Conservation (phyloP, 2,888 invertebrate genomes). For the Papilio protenor region DNA sequence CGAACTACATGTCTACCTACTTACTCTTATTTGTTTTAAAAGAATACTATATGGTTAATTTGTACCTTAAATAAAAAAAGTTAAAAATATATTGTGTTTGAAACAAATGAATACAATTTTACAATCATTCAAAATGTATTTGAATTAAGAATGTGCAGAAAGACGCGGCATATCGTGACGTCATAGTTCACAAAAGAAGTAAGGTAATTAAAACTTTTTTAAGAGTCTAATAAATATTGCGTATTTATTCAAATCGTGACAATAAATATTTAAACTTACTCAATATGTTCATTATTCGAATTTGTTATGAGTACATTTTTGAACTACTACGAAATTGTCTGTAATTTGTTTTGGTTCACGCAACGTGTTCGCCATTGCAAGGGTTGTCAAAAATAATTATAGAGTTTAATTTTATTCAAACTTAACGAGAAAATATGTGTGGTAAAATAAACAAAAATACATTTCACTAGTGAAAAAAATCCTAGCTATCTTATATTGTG, state of each 20-base stretch:
- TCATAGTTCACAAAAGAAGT: slow-evolving; percentile 26
- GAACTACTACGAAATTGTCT: slow-evolving; percentile 72
- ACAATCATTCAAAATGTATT: not conserved
- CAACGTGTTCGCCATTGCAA: not conserved
- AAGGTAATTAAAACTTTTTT: no score
- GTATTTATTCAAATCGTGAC: slow-evolving; percentile 56
- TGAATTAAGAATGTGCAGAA: not conserved
- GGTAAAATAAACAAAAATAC: not conserved
- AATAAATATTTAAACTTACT: slow-evolving; percentile 74
- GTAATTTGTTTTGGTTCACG: slow-evolving; percentile 67
- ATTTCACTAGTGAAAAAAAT: not conserved
- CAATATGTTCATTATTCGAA: slow-evolving; percentile 65
- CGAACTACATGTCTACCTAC: slow-evolving; percentile 50
- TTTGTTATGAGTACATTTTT: slow-evolving; percentile 64
- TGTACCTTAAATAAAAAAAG: slow-evolving; percentile 46
- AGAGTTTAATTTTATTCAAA: not conserved
- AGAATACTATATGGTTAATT: slow-evolving; percentile 52
- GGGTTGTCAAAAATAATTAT: slow-evolving; percentile 42
- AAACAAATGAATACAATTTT: not conserved
- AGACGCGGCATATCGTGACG: not conserved
- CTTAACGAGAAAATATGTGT: not conserved
- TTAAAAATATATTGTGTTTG: not conserved
- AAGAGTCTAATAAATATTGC: slow-evolving; percentile 48
- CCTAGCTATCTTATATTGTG: no score
- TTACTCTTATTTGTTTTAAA: slow-evolving; percentile 43